Percentiles rank a stretch among this genome's conserved stretches.
phyloP scores from a whole-genome alignment of 1,140 invertebrate species.

The Riptortus pedestris region DNA sequence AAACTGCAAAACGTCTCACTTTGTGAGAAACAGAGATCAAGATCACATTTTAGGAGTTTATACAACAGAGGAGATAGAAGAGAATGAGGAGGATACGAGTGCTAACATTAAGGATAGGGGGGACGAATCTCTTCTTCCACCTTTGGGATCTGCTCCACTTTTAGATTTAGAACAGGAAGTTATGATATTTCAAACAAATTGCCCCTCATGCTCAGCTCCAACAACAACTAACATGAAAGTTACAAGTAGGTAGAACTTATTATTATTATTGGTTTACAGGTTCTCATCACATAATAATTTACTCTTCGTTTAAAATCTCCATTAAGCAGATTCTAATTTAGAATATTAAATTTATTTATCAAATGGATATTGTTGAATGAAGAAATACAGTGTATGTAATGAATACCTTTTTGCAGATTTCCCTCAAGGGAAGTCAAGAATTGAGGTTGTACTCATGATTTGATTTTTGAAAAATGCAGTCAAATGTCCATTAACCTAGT shows the following conservation, averaged over 20 bases:
- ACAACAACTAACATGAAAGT: conserved; percentile 94
- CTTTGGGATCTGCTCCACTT: conserved; percentile 40
- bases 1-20: conserved; percentile 53
- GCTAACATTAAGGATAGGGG: neutral
- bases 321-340: too few species aligned
- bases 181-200: conserved; percentile 76
- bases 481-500: too few species aligned
- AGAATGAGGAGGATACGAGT: neutral
- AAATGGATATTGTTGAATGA: too few species aligned
- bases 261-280: too few species aligned
- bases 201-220: conserved; percentile 69
- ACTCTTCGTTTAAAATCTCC: too few species aligned
- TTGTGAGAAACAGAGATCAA: conserved; percentile 63
- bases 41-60: conserved; percentile 68
- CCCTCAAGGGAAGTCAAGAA: too few species aligned
- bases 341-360: too few species aligned
- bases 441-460: too few species aligned
- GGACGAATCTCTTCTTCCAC: conserved; percentile 5
- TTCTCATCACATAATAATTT: too few species aligned
- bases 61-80: conserved; percentile 43
- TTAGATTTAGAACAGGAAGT: conserved; percentile 67
- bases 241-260: conserved; percentile 65
- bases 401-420: too few species aligned
- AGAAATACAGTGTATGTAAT: too few species aligned
- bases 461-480: too few species aligned